These are phyloP conservation scores for Muscicapa comitata DNA, from an alignment of 2,797 vertebrate genomes.

Conservation along the genomic window DNA sequence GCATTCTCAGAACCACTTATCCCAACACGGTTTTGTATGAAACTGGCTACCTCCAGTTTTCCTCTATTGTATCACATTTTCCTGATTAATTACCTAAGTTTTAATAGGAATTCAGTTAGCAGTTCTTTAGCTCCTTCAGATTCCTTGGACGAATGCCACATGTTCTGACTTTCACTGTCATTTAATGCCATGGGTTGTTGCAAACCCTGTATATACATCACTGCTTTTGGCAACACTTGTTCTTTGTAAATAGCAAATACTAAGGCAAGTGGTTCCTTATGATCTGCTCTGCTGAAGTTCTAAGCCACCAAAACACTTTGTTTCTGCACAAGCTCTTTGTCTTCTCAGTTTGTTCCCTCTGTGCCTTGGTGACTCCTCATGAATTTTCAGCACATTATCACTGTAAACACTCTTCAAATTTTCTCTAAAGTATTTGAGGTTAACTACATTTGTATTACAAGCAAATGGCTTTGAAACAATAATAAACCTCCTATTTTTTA, in stretches of 20 bases:
- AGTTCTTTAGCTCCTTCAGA: conserved; percentile 15
- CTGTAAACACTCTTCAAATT: neutral
- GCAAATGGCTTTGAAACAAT: neutral
- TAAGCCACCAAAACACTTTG: neutral
- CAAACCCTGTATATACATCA: neutral
- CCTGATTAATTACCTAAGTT: conserved; percentile 36
- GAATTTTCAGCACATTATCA: neutral
- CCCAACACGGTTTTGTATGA: neutral
- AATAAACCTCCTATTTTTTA: neutral
- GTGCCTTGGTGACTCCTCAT: neutral
- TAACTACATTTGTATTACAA: neutral
- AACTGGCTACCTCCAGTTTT: neutral
- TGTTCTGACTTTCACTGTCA: conserved; percentile 10
- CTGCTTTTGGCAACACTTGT: neutral
- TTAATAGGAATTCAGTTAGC: conserved; percentile 6
- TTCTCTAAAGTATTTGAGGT: neutral
- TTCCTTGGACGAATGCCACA: conserved; percentile 17
- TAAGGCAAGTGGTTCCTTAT: neutral
- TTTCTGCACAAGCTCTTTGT: neutral
- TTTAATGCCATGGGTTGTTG: neutral
- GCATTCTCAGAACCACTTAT: neutral
- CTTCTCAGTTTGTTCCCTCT: neutral
- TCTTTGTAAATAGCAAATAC: neutral
- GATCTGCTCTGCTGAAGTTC: conserved; percentile 12
- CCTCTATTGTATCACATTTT: neutral